Percentiles rank a stretch among this genome's conserved stretches.
Conservation (phyloP, 1,140 invertebrate species). For the Bombyx mori region DNA sequence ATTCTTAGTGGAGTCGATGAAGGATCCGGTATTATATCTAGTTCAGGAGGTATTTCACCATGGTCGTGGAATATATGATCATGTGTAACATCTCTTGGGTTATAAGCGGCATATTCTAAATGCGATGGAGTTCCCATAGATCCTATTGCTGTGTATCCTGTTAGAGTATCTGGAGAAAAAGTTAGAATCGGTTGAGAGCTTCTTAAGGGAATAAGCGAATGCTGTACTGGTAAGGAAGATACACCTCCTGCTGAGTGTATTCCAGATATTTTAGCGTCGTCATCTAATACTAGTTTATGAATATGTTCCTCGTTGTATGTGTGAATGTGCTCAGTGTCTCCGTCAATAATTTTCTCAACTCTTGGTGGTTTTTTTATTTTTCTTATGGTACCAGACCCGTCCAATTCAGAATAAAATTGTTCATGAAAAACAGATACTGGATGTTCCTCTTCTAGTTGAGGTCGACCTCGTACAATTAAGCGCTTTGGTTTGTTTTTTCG, state of each 20-base stretch:
- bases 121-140: constrained; percentile 44
- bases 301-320: constrained; percentile 68
- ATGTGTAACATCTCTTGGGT: constrained; percentile 61
- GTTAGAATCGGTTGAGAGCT: constrained; percentile 37
- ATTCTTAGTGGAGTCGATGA: constrained; percentile 44
- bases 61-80: constrained; percentile 68
- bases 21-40: constrained; percentile 43
- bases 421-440: constrained; percentile 58
- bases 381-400: constrained; percentile 50
- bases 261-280: constrained; percentile 30
- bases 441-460: constrained; percentile 43
- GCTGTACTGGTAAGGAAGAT: constrained; percentile 24
- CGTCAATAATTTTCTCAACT: constrained; percentile 67
- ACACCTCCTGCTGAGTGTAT: constrained; percentile 36
- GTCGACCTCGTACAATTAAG: constrained; percentile 33
- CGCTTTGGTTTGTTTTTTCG: constrained; percentile 50
- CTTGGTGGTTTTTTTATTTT: constrained; percentile 62
- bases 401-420: constrained; percentile 64
- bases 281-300: constrained; percentile 59
- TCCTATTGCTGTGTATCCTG: constrained; percentile 32
- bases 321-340: constrained; percentile 68
- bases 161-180: constrained; percentile 31
- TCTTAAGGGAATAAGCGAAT: constrained; percentile 38
- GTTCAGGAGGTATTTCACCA: constrained; percentile 52
- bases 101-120: constrained; percentile 58